Conservation (phyloP, 2,113 vertebrate genomes). For the Gavialis gangeticus region DNA sequence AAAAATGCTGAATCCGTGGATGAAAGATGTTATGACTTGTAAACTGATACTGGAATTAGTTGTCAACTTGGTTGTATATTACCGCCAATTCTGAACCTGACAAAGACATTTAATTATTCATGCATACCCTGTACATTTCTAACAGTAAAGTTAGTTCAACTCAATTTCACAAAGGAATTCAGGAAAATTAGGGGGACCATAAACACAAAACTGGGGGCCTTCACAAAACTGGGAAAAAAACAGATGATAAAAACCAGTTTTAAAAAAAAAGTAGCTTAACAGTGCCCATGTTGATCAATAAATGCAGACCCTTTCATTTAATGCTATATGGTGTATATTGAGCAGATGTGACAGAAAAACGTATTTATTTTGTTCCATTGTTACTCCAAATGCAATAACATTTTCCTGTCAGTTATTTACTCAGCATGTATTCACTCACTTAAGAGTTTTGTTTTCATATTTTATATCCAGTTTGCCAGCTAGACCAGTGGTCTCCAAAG, state of each 20-base stretch:
- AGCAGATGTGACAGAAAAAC: background rate
- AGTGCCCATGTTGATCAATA: background rate
- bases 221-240: background rate
- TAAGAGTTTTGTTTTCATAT: slow-evolving; percentile 15
- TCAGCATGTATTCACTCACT: background rate
- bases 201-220: background rate
- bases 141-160: background rate
- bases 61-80: too few relatives aligned
- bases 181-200: background rate
- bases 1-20: too few relatives aligned
- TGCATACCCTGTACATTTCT: background rate
- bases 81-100: background rate
- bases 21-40: background rate
- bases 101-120: background rate
- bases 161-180: background rate
- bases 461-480: too few relatives aligned
- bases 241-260: background rate
- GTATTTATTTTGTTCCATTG: background rate
- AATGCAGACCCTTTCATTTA: background rate
- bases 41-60: background rate
- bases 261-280: background rate
- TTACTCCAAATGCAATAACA: background rate
- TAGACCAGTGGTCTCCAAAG: too few relatives aligned
- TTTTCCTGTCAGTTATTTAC: background rate
- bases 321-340: background rate